Conservation (phyloP, 2,113 vertebrate species). For the Ictidomys tridecemlineatus region DNA sequence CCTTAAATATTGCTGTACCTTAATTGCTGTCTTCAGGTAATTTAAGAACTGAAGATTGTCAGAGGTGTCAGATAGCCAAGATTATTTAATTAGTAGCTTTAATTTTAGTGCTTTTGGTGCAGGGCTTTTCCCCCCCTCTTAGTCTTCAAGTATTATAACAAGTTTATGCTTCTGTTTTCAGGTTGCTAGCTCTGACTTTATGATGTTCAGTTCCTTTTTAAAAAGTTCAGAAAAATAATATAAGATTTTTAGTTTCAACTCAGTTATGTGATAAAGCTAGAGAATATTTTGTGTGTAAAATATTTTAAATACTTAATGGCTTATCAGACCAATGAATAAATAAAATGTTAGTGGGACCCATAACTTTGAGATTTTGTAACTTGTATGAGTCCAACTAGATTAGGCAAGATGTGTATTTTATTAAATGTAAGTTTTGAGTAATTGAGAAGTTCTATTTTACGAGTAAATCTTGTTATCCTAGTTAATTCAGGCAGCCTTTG, state of each 20-base stretch:
- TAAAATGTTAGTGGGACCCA: conserved; percentile 30
- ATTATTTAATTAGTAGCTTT: conserved; percentile 28
- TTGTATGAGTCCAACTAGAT: background rate
- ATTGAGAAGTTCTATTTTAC: background rate
- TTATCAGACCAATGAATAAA: background rate
- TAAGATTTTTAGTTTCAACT: conserved; percentile 46
- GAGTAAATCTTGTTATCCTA: background rate
- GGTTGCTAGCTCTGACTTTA: conserved; percentile 31
- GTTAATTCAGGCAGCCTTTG: background rate
- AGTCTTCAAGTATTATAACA: conserved; percentile 31
- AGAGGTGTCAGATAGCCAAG: conserved; percentile 27
- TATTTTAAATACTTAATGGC: conserved; percentile 33
- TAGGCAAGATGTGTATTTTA: conserved; percentile 15
- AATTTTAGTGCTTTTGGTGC: conserved; percentile 12
- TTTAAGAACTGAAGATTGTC: conserved; percentile 60
- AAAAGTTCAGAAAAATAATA: conserved; percentile 18
- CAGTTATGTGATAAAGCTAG: background rate
- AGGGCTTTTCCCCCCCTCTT: rapidly evolving
- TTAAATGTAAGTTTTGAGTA: conserved; percentile 12
- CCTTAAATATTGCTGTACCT: background rate
- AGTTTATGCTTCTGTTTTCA: conserved; percentile 41
- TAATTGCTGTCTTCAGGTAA: conserved; percentile 47
- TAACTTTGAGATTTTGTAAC: conserved; percentile 18
- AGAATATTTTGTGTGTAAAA: conserved; percentile 51
- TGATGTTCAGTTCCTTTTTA: conserved; percentile 7